These are phyloP conservation scores for Microcaecilia unicolor DNA, from an alignment of 2,797 vertebrate genomes.

Conservation along the genomic window DNA sequence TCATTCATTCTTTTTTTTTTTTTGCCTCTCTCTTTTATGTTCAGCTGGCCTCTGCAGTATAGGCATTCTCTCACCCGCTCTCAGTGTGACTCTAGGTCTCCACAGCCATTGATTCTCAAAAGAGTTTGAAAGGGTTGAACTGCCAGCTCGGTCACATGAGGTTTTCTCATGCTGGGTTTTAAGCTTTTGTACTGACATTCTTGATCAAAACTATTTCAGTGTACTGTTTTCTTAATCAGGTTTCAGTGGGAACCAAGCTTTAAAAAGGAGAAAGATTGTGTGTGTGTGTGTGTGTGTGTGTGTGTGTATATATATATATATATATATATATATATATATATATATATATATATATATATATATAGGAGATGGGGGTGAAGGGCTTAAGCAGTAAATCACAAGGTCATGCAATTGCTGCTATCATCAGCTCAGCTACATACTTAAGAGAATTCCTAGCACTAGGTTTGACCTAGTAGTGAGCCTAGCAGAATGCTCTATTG, in stretches of 20 bases:
- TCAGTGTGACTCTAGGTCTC: conserved; percentile 17
- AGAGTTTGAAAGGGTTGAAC: background rate
- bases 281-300: too few relatives aligned
- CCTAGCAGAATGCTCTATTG: too few relatives aligned
- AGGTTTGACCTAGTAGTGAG: too few relatives aligned
- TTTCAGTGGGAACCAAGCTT: conserved; percentile 1
- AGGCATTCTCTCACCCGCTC: conserved; percentile 18
- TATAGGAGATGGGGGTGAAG: too few relatives aligned
- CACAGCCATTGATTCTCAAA: conserved; percentile 2
- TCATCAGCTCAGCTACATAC: too few relatives aligned
- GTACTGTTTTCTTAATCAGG: conserved; percentile 16
- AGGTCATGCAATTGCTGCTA: too few relatives aligned
- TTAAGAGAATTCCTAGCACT: too few relatives aligned
- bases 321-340: too few relatives aligned
- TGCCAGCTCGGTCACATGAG: background rate
- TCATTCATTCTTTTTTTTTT: background rate
- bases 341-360: too few relatives aligned
- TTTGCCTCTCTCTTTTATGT: conserved; percentile 21
- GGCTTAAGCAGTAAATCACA: too few relatives aligned
- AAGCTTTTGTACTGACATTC: conserved; percentile 7
- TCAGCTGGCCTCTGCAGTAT: conserved; percentile 18
- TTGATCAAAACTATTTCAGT: background rate
- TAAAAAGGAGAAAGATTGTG: background rate
- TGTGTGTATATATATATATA: too few relatives aligned
- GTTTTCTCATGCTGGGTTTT: conserved; percentile 12